Conservation (phyloP, 2,113 vertebrate species). For the Syrrhaptes paradoxus region DNA sequence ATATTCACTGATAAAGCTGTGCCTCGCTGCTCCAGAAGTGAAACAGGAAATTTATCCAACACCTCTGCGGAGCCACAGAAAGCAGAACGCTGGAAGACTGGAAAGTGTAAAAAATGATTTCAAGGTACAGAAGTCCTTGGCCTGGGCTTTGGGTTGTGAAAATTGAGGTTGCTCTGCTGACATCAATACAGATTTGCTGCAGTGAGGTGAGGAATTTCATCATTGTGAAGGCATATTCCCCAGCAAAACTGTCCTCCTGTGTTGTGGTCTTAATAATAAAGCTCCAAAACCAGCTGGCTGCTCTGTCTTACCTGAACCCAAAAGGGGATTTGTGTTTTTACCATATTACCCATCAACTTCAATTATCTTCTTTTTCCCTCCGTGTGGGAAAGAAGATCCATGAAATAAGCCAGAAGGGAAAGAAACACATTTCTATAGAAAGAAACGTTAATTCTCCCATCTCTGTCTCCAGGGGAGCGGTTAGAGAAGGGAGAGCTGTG, state of each 20-base stretch:
- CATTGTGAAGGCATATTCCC: background rate
- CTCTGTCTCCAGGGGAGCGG: background rate
- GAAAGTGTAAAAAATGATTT: background rate
- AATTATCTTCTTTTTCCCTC: background rate
- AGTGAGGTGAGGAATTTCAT: background rate
- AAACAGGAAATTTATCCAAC: conserved; percentile 28
- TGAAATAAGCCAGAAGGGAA: background rate
- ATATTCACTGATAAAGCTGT: background rate
- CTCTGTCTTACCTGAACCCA: background rate
- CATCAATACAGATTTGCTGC: background rate
- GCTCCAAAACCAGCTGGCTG: background rate
- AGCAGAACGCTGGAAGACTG: background rate
- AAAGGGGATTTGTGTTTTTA: background rate
- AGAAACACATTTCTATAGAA: background rate
- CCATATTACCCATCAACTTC: background rate
- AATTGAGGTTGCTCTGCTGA: conserved; percentile 4
- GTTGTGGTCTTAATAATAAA: background rate
- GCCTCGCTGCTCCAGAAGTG: background rate
- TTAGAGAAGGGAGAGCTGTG: background rate
- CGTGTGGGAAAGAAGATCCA: background rate
- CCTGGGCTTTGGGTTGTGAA: background rate
- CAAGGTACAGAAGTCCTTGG: background rate
- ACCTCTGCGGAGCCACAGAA: background rate
- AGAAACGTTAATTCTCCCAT: background rate
- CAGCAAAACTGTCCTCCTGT: background rate